These are phyloP conservation scores for Beris morrisii DNA, from an alignment of 2,888 invertebrate species.

Conservation along the genomic window DNA sequence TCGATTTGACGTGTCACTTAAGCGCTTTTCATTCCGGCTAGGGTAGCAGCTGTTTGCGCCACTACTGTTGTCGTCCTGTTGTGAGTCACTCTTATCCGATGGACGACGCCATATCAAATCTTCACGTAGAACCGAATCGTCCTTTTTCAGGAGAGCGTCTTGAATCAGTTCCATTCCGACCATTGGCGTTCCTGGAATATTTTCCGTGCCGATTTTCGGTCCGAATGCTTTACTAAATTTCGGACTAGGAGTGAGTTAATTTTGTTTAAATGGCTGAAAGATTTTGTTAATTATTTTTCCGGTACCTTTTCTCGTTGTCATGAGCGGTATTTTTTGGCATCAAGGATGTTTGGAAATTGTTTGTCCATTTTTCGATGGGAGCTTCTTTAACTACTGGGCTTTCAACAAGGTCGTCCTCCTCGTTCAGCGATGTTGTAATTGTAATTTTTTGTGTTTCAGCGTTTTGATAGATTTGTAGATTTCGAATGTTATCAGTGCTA, in stretches of 20 bases:
- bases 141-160: conserved; percentile 38
- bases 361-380: conserved; percentile 29
- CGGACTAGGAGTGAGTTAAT: conserved; percentile 43
- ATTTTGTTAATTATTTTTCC: neutral
- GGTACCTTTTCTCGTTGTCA: conserved; percentile 28
- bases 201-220: conserved; percentile 56
- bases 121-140: conserved; percentile 22
- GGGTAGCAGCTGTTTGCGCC: conserved; percentile 44
- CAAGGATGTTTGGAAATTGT: conserved; percentile 30
- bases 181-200: conserved; percentile 56
- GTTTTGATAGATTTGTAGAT: conserved; percentile 36
- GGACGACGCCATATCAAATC: conserved; percentile 24
- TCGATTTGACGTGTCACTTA: conserved; percentile 47
- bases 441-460: conserved; percentile 36
- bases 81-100: conserved; percentile 20
- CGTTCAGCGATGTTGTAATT: conserved; percentile 36
- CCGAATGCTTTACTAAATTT: conserved; percentile 59
- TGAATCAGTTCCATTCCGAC: conserved; percentile 48
- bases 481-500: conserved; percentile 38
- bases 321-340: conserved; percentile 21
- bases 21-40: conserved; percentile 50
- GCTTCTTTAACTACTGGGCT: conserved; percentile 34
- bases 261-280: neutral
- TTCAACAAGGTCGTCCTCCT: conserved; percentile 39
- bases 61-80: conserved; percentile 44